Evolutionary conservation across 2,888 invertebrate genomes (phyloP), one percentile per base, ranked within the genome.

Genomic region (Minunthozetes semirufus): DNA sequence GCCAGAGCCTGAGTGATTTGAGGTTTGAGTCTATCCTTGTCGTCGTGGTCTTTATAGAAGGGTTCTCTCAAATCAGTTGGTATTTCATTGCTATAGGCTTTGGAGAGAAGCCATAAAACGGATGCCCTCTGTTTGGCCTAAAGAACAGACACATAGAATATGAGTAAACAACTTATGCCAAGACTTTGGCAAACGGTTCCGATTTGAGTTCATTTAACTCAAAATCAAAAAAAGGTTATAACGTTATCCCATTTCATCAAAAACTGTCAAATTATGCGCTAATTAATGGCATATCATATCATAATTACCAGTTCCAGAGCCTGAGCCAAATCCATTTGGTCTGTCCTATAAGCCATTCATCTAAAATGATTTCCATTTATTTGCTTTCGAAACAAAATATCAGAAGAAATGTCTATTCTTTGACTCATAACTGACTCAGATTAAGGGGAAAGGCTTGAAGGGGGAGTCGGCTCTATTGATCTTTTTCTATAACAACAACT

Each of bases 31-130:
- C 93, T 93, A 84, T 93, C 93, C 84, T 92, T 91, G 82, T 93
- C 91, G 92, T 94, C 94, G 85, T 93, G 91, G 86, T 94, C 94
- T 82, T 91, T 88, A 87, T 94, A 96, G 85, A 94, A 95, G 77
- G 95, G 95, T 84, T 95, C 94, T 83, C 88, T 88, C 79, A 95
- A 87, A 84, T 95, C 94, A 82, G 92, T 90, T 80, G 95, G 95
- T 70, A 83, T 80, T 72, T 80, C 84, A 90, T 92, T 86, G 89
- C 80, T 93, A 87, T 92, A 95, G 78, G 95, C 94, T 87, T 96
- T 96, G 81, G 93, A 91, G 80, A 96, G 87, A 81, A 97, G 89
- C 96, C 96, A 97, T 88, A 94, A 92, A 82, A 96, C 89, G 81
- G 94, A 94, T 82, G 94, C 93, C 85, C 92, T 88, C 85, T 95